phyloP scores from a whole-genome alignment of 1,140 invertebrate species.

The Trachelipus rathkii region DNA sequence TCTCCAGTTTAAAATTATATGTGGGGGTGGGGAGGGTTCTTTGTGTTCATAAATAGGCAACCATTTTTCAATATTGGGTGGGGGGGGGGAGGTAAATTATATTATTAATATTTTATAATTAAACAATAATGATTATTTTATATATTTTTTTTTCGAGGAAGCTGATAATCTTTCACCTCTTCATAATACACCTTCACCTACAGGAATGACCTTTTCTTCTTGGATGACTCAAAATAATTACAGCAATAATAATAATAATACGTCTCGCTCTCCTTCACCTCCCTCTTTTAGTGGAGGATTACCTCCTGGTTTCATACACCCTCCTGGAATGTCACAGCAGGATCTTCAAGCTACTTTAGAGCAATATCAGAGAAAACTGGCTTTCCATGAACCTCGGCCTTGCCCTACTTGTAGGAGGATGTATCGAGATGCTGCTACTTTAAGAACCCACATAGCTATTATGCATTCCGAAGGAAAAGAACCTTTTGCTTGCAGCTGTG shows the following conservation, averaged over 20 bases:
- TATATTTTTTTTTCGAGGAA: background rate
- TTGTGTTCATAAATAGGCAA: too few species aligned
- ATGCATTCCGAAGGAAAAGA: conserved; percentile 49
- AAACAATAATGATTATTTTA: too few species aligned
- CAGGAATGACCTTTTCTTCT: background rate
- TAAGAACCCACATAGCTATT: conserved; percentile 49
- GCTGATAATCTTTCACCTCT: background rate
- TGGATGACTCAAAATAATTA: background rate
- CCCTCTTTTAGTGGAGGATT: background rate
- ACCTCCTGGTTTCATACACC: background rate
- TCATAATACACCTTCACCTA: background rate
- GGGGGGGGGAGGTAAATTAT: too few species aligned
- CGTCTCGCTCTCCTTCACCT: background rate
- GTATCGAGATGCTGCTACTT: conserved; percentile 50
- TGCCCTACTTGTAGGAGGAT: conserved; percentile 49
- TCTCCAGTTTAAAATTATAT: too few species aligned
- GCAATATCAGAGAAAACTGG: conserved; percentile 46
- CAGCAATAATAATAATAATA: background rate
- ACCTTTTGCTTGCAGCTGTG: conserved; percentile 48
- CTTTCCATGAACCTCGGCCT: conserved; percentile 50
- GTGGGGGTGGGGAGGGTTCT: too few species aligned
- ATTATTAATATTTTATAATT: too few species aligned
- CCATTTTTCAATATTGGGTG: too few species aligned
- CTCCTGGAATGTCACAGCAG: background rate
- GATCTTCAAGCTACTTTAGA: background rate